Base-by-base conservation (phyloP, 2,888 invertebrate genomes). In the Aquatica leii region DNA sequence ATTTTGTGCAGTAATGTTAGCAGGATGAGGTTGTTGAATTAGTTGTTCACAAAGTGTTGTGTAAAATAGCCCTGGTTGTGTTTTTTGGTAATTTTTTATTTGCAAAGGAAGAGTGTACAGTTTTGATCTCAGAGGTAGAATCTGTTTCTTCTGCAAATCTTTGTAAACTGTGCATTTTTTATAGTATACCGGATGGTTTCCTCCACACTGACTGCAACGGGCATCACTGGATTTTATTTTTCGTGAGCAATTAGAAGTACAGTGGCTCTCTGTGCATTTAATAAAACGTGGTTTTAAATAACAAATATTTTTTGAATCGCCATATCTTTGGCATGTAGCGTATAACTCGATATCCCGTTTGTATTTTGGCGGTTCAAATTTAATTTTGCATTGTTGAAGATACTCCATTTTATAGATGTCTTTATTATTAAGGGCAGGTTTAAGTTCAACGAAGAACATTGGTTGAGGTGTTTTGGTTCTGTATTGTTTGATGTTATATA, bases 391-490 rank as follows among this genome's bases (percentile, higher is more conserved):
- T 37, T 37, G 37, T 24, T 24, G 24, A 6, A 24, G 24, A 24
- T 4, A 24, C 6, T 24, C 24, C 24, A 24, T 6, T 4, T 24
- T 24, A 6, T 6, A 37, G 9, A 37, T 37, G 9, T 54, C 24
- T 54, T 41, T 54, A 35, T 54, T 54, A 14, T 52, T 52, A 35
- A 1, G 18, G 21, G 37, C 37, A 11, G 52, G 52, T 52, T 43
- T 54, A 18, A 54, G 17, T 41, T 54, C 54, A 41, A 37, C 17
- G 21, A 54, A 53, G 14, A 53, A 51, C 35, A 51, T 35, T 11
- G 51, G 35, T 6, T 31, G 35, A 12, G 35, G 51, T 20, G 31
- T 12, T 50, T 50, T 50, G n/a, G 53, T 53, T 40, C 17, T 53
- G 21, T 53, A 53, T 24, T 53, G 52, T 15, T 52, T 52, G 11